Evolutionary conservation across 2,888 invertebrate genomes (phyloP).

Genomic region (Tetanocera ferruginea): DNA sequence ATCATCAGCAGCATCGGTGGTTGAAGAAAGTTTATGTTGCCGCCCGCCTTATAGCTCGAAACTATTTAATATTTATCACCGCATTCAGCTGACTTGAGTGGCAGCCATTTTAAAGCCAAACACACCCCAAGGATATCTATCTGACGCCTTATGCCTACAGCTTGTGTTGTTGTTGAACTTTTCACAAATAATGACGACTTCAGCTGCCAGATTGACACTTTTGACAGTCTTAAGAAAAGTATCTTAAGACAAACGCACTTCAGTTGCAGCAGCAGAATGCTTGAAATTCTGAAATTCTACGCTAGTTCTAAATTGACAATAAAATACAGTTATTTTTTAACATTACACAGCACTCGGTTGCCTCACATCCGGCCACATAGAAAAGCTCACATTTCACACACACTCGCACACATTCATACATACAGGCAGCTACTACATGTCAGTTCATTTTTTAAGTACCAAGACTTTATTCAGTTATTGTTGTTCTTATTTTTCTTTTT

Average conservation of each 20-base stretch:
- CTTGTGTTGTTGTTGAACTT: not conserved
- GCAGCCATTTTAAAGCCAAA: not conserved
- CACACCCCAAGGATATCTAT: not conserved
- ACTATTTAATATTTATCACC: constrained; percentile 1
- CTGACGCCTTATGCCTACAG: not conserved
- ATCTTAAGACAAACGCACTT: too few relatives aligned
- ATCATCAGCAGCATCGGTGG: too few relatives aligned
- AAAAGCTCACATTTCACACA: not conserved
- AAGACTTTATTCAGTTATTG: not conserved
- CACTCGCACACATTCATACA: not conserved
- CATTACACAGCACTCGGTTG: not conserved
- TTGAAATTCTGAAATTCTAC: too few relatives aligned
- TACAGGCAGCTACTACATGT: not conserved
- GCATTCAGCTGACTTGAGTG: not conserved
- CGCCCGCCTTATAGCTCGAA: not conserved
- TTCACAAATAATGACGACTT: not conserved
- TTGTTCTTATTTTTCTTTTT: not conserved
- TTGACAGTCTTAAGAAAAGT: not conserved
- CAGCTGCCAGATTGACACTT: not conserved
- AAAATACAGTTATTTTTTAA: not conserved
- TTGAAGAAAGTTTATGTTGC: too few relatives aligned
- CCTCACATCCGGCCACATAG: not conserved
- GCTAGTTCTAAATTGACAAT: too few relatives aligned
- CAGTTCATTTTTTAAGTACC: not conserved
- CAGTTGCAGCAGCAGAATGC: too few relatives aligned